Conservation (phyloP, 2,113 vertebrate species). For the Sardina pilchardus region DNA sequence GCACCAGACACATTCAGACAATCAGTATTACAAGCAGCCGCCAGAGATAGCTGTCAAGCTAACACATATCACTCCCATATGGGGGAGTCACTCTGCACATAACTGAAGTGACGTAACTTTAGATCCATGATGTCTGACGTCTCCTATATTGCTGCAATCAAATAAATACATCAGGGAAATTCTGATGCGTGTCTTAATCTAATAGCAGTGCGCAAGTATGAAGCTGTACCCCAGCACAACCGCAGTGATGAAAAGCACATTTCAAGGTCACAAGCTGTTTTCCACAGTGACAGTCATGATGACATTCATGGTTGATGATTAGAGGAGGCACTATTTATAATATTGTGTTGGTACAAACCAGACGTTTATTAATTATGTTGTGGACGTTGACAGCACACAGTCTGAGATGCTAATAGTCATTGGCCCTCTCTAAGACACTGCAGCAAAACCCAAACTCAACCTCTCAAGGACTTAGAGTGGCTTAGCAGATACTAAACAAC, state of each 20-base stretch:
- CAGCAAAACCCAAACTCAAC: background rate
- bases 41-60: conserved; percentile 5
- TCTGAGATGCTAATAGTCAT: background rate
- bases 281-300: background rate
- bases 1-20: background rate
- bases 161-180: background rate
- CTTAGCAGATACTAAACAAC: background rate
- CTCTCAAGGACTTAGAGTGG: background rate
- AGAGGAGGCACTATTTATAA: background rate
- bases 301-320: background rate
- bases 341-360: too few species aligned
- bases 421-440: background rate
- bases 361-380: background rate
- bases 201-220: background rate
- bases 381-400: background rate
- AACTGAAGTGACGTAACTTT: background rate
- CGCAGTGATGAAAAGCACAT: background rate
- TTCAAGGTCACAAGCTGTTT: background rate
- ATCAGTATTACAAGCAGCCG: background rate
- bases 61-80: conserved; percentile 24
- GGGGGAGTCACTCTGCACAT: background rate
- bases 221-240: background rate
- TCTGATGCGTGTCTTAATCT: background rate
- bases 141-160: background rate
- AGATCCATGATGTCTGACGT: background rate